These are phyloP conservation scores for Esox lucius DNA, from an alignment of 2,797 vertebrate genomes.

Conservation along the genomic window DNA sequence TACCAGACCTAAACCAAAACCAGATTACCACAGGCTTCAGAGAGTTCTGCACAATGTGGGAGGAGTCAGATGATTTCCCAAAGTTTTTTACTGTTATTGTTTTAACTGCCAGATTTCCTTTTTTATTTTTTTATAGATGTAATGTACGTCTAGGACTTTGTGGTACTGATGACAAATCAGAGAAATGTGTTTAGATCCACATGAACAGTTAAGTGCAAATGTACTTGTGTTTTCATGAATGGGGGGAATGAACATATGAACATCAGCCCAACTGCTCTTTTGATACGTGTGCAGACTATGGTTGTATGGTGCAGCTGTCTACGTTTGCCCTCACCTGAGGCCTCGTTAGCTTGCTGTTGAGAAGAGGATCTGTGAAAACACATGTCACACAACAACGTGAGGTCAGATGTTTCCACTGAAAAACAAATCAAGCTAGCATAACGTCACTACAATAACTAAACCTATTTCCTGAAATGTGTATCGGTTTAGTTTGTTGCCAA, in stretches of 20 bases:
- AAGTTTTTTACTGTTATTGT: too few relatives aligned
- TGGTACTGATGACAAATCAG: background rate
- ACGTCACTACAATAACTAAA: background rate
- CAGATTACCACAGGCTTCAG: too few relatives aligned
- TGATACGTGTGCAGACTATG: background rate
- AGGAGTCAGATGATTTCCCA: too few relatives aligned
- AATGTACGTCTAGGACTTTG: background rate
- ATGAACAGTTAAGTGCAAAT: background rate
- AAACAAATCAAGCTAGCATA: background rate
- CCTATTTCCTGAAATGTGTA: background rate
- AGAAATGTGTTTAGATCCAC: background rate
- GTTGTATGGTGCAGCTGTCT: background rate
- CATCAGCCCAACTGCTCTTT: background rate
- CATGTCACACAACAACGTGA: background rate
- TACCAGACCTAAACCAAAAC: background rate
- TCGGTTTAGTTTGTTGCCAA: background rate
- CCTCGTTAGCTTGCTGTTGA: background rate
- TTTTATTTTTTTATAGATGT: too few relatives aligned
- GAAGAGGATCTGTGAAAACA: background rate
- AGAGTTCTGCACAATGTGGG: too few relatives aligned
- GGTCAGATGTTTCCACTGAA: background rate
- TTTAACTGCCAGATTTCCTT: too few relatives aligned
- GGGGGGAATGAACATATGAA: background rate
- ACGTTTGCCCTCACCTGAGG: background rate
- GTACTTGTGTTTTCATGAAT: background rate